Evolutionary conservation across 2,888 invertebrate species (phyloP), one percentile per base, ranked within the genome.

Genomic region (Dastarcus helophoroides): DNA sequence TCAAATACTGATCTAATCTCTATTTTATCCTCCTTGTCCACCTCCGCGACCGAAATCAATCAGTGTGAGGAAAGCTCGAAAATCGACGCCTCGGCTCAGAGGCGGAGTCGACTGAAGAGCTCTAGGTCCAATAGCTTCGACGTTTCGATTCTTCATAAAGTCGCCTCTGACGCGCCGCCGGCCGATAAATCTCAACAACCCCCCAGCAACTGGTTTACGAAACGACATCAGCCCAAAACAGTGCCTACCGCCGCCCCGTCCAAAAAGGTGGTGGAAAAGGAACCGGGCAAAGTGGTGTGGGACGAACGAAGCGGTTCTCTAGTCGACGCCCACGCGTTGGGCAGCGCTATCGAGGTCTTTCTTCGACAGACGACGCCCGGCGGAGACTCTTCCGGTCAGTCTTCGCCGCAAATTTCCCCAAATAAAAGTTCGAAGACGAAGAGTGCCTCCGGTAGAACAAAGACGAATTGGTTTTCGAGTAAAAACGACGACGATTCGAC

Each of bases 101-200:
- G 69, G 40, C 60, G 69, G 13, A 65, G 64, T 37, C 67, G 71
- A 29, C 62, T 79, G 33, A 76, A 73, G 39, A 79, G 76, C 40
- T 79, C 74, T 54, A 75, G 85, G 31, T 85, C 85, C 9, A 85
- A 83, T 58, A 86, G 85, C 57, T 85, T 86, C 48, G 85, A 86
- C 56, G 75, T 83, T 1, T 83, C 84, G 11, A 70, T 82, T 12
- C 65, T 85, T 22, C 67, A 73, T 38, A 69, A 61, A 42, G 59
- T 61, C 35, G 60, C 58, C 28, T 68, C 69, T 4, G 60, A 60
- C 36, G 39, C 39, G 26, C 42, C 42, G 34, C 29, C 38, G 10
- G 37, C 43, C 9, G 38, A 40, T 23, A 50, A 48, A 39, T 37
- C 48, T 7, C 33, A 49, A 23, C 28, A 41, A 37, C 35, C 46